Conservation (phyloP, 2,113 vertebrate species). For the Tupaia chinensis region DNA sequence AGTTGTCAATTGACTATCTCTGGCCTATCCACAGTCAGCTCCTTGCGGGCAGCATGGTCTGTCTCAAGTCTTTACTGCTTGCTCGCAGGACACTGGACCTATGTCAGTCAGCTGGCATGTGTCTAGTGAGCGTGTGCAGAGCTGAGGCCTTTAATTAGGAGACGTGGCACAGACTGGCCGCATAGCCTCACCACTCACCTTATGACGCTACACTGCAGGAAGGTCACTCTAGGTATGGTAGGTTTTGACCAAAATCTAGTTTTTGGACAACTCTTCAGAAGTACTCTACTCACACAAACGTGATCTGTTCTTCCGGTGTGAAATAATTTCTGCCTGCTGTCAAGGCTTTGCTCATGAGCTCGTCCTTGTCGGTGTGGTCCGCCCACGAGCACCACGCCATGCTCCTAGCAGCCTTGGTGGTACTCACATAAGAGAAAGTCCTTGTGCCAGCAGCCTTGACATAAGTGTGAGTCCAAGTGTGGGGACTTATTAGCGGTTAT, state of each 20-base stretch:
- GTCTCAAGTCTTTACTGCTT: background rate
- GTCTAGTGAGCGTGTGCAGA: background rate
- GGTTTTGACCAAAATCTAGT: background rate
- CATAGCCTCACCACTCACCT: slow-evolving; percentile 3
- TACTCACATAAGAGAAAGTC: background rate
- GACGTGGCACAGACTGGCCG: background rate
- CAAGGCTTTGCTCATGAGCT: background rate
- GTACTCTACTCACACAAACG: background rate
- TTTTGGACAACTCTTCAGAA: slow-evolving; percentile 36
- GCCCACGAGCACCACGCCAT: background rate
- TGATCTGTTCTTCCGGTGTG: background rate
- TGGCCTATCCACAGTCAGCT: background rate
- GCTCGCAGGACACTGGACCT: background rate
- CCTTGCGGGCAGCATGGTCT: background rate
- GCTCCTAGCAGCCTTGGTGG: background rate
- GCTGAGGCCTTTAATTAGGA: background rate
- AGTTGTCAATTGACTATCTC: background rate
- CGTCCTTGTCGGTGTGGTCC: background rate
- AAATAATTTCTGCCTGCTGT: background rate
- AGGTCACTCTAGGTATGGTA: background rate
- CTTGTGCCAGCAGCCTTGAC: background rate
- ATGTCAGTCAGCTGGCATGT: too few relatives aligned
- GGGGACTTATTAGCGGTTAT: background rate
- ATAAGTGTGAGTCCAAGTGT: background rate
- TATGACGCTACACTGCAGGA: background rate